Conservation (phyloP, 2,888 invertebrate species). For the Meganola albula region DNA sequence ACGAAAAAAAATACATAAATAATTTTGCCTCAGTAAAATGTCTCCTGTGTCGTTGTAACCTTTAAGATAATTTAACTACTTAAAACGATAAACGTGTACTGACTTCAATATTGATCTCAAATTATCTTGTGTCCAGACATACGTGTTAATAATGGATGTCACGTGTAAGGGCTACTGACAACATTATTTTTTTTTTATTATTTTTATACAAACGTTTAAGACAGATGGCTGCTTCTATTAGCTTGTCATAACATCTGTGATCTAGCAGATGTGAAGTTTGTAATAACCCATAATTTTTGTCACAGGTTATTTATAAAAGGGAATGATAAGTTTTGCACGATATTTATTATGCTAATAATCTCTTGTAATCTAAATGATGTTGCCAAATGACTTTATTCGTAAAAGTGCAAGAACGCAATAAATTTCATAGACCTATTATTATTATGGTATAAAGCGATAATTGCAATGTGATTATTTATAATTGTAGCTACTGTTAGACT, state of each 20-base stretch:
- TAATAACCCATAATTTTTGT: conserved; percentile 11
- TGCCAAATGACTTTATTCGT: conserved; percentile 12
- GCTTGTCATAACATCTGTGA: conserved; percentile 17
- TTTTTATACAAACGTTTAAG: conserved; percentile 9
- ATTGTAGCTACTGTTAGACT: too few species aligned
- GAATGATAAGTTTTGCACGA: conserved; percentile 19
- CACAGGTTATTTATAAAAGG: conserved; percentile 8
- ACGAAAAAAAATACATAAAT: too few species aligned
- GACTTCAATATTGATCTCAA: too few species aligned
- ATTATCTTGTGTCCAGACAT: conserved; percentile 4
- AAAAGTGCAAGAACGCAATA: conserved; percentile 9
- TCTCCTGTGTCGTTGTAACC: too few species aligned
- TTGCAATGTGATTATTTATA: conserved; percentile 8
- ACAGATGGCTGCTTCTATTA: conserved; percentile 15
- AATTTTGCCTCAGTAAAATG: too few species aligned
- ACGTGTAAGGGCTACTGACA: conserved; percentile 6
- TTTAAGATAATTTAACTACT: too few species aligned
- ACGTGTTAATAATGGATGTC: conserved; percentile 14
- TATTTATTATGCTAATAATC: conserved; percentile 13
- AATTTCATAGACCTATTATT: conserved; percentile 12
- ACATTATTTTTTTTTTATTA: conserved; percentile 12
- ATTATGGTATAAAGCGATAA: too few species aligned
- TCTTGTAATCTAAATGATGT: conserved; percentile 10
- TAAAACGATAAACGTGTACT: too few species aligned
- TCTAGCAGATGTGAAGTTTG: conserved; percentile 15